phyloP scores from a whole-genome alignment of 2,113 vertebrate genomes.

The Aegotheles bennettii region DNA sequence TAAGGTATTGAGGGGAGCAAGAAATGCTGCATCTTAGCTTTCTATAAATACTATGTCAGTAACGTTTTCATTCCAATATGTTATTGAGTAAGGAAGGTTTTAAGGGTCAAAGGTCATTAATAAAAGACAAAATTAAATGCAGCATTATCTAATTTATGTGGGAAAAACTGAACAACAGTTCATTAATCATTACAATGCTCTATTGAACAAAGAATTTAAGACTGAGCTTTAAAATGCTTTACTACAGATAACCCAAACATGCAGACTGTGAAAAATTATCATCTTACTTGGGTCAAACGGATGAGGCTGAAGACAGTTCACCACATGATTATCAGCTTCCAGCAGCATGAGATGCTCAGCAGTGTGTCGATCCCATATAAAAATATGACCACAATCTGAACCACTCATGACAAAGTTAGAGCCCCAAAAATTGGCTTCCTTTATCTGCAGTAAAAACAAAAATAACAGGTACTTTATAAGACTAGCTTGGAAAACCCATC shows the following conservation, averaged over 20 bases:
- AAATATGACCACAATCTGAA: conserved; percentile 97
- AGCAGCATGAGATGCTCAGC: conserved; percentile 95
- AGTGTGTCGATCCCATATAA: conserved; percentile 96
- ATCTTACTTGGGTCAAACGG: conserved; percentile 95
- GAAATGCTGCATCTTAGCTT: not conserved
- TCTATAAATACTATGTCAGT: not conserved
- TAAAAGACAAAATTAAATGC: not conserved
- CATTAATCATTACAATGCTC: not conserved
- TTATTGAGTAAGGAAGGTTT: not conserved
- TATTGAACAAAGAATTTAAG: not conserved
- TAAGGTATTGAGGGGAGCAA: not conserved
- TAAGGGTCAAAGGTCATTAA: not conserved
- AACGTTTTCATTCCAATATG: not conserved
- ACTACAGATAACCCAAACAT: not conserved
- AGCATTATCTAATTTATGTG: not conserved
- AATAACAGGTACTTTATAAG: not conserved
- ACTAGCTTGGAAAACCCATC: not conserved
- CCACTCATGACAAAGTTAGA: conserved; percentile 98
- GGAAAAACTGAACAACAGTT: not conserved
- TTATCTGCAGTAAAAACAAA: conserved; percentile 79
- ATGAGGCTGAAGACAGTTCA: conserved; percentile 97
- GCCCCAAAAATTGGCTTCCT: conserved; percentile 98
- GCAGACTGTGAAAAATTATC: not conserved
- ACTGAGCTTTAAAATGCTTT: not conserved
- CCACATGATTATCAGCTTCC: conserved; percentile 98